Conservation (phyloP, 1,140 invertebrate species). For the Colletes latitarsis region DNA sequence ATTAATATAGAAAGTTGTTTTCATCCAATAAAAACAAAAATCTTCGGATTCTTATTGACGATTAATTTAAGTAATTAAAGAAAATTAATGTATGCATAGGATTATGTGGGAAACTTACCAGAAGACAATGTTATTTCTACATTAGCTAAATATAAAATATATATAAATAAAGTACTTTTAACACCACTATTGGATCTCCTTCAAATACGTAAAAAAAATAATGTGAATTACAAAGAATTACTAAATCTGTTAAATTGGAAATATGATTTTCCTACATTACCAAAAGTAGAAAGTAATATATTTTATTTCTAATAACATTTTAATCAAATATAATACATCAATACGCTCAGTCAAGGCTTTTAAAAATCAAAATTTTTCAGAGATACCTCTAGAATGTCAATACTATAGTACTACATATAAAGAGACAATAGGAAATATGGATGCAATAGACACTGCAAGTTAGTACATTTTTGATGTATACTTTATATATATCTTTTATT, state of each 20-base stretch:
- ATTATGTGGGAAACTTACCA: conserved; percentile 44
- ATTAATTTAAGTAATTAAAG: not conserved
- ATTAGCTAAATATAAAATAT: conserved; percentile 45
- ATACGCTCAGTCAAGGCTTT: not conserved
- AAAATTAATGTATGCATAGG: not conserved
- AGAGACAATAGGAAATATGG: conserved; percentile 25
- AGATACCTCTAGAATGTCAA: conserved; percentile 15
- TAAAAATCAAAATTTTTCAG: conserved; percentile 22
- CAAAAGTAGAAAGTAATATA: conserved; percentile 48
- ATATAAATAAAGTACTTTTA: conserved; percentile 41
- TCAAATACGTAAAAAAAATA: conserved; percentile 37
- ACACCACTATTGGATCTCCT: conserved; percentile 52
- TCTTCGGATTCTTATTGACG: not conserved
- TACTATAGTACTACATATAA: conserved; percentile 24
- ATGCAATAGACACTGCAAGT: conserved; percentile 24
- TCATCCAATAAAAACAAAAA: not conserved
- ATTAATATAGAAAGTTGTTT: not conserved
- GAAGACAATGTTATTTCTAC: conserved; percentile 46
- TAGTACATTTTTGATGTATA: not conserved
- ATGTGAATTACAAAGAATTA: conserved; percentile 53
- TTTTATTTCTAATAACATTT: not conserved
- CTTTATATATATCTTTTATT: not conserved
- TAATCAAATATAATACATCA: conserved; percentile 2
- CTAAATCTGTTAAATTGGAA: conserved; percentile 65
- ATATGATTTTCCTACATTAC: conserved; percentile 53